Base-by-base conservation (phyloP, 1,140 invertebrate species). In the Drusus annulatus region DNA sequence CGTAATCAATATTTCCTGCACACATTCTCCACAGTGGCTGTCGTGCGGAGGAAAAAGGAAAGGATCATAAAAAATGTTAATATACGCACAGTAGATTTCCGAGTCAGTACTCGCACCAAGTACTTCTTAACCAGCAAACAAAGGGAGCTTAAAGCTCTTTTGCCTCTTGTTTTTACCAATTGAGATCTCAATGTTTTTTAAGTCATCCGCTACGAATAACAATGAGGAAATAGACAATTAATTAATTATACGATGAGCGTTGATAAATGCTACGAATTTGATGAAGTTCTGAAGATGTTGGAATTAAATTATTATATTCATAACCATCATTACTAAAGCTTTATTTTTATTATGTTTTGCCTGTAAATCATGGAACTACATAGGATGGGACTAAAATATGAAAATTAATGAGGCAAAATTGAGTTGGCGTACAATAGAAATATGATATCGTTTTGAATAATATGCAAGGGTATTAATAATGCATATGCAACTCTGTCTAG, bases 151-250 rank as follows among this genome's bases (percentile, higher is more conserved):
- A 17, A 36, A 50, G 58, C 28, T 73, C 68, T 31, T 78, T 68
- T 50, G 25, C 52, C 51, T 77, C 51, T 36, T 28, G 36, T 60
- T 62, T 63, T 75, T 56, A 76, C 54, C 76, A 75, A 75, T 80
- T 71, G 78, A 77, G 78, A 76, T 78, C 76, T 80, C 65, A 73
- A 80, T 83, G 76, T 83, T 83, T 83, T 80, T 76, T 74, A 80
- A 83, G 81, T 62, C 76, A 54, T 36, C 28, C 36, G 63, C 52
- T 74, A 58, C 79, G 81, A 83, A 83, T 83, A 83, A 68, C 79
- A 83, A 83, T 83, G 81, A 36, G 76, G 25, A 45, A 13, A 45
- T 13, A 10, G 13, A 45, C 36, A 45, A 45, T 45, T 45, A 45
- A 13, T 13, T 45, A 45, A 45, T 13, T 45, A 7, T 45, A 45